Evolutionary conservation across 2,113 vertebrate genomes (phyloP).

Genomic region (Gallinago undulata): DNA sequence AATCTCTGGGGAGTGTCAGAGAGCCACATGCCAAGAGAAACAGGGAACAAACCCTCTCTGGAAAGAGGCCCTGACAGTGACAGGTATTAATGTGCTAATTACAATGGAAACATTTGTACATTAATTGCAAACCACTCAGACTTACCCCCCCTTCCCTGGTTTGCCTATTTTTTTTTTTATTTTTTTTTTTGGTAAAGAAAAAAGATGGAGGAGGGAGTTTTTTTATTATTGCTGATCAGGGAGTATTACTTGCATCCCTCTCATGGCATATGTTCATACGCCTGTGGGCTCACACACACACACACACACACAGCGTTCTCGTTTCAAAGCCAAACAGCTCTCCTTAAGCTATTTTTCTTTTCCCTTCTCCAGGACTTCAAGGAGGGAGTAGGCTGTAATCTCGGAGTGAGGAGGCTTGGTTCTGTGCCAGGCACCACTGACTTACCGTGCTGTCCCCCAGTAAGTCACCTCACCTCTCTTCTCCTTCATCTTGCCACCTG

Average conservation of each 20-base stretch:
- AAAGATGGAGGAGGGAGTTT: not conserved
- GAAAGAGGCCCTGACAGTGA: slow-evolving; percentile 10
- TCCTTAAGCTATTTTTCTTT: slow-evolving; percentile 51
- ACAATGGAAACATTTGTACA: slow-evolving; percentile 33
- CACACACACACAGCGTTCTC: not conserved
- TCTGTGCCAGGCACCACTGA: slow-evolving; percentile 44
- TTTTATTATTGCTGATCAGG: slow-evolving; percentile 46
- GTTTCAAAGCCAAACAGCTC: slow-evolving; percentile 51
- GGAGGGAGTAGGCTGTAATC: slow-evolving; percentile 55
- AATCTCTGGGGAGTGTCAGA: slow-evolving; percentile 4
- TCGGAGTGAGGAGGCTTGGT: slow-evolving; percentile 47
- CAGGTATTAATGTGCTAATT: not conserved
- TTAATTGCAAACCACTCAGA: not conserved
- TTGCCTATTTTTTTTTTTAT: not conserved
- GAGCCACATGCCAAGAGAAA: not conserved
- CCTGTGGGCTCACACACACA: slow-evolving; percentile 43
- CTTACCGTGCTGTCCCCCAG: slow-evolving; percentile 13
- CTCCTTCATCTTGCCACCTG: slow-evolving; percentile 34
- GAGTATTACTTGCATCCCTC: slow-evolving; percentile 49
- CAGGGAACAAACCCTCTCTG: not conserved
- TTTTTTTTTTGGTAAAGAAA: not conserved
- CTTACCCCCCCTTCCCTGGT: not conserved
- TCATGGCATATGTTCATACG: slow-evolving; percentile 49
- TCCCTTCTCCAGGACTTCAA: slow-evolving; percentile 51
- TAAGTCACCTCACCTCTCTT: slow-evolving; percentile 46